phyloP scores from a whole-genome alignment of 2,797 vertebrate genomes.

The Hephaestus fuliginosus region DNA sequence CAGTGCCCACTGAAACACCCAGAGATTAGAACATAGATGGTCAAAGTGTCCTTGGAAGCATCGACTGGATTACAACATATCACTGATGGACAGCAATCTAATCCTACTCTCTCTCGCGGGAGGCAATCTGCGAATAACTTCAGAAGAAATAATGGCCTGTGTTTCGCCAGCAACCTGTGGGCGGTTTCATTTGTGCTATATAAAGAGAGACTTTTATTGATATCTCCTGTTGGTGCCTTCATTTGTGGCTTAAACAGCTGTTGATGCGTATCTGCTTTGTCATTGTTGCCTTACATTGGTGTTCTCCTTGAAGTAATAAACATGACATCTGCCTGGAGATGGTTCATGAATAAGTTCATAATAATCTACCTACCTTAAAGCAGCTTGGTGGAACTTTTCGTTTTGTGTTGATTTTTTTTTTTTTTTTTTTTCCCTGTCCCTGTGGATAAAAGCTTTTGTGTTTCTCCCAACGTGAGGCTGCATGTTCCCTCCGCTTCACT shows the following conservation, averaged over 20 bases:
- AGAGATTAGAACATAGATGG: conserved; percentile 57
- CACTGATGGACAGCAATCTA: conserved; percentile 50
- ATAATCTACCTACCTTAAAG: background rate
- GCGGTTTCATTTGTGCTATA: conserved; percentile 44
- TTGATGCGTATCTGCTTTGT: conserved; percentile 17
- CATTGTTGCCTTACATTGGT: background rate
- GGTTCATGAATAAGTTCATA: background rate
- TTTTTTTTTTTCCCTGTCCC: no score
- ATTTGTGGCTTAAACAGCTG: conserved; percentile 17
- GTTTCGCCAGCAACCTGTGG: conserved; percentile 53
- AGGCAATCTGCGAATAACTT: conserved; percentile 50
- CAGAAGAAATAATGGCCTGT: conserved; percentile 52
- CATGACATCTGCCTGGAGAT: background rate
- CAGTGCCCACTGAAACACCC: conserved; percentile 47
- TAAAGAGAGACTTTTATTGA: conserved; percentile 11
- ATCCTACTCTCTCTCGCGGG: conserved; percentile 58
- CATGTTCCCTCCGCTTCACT: no score
- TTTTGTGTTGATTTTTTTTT: no score
- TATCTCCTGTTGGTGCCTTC: conserved; percentile 20
- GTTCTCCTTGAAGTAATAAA: background rate
- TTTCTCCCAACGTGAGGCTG: no score
- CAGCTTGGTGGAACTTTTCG: background rate
- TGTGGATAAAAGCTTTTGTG: no score
- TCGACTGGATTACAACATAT: conserved; percentile 62
- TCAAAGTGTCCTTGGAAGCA: conserved; percentile 71